Percentiles rank a stretch among this genome's conserved stretches.
Conservation (phyloP, 2,113 vertebrate species). For the Saguinus imperator region DNA sequence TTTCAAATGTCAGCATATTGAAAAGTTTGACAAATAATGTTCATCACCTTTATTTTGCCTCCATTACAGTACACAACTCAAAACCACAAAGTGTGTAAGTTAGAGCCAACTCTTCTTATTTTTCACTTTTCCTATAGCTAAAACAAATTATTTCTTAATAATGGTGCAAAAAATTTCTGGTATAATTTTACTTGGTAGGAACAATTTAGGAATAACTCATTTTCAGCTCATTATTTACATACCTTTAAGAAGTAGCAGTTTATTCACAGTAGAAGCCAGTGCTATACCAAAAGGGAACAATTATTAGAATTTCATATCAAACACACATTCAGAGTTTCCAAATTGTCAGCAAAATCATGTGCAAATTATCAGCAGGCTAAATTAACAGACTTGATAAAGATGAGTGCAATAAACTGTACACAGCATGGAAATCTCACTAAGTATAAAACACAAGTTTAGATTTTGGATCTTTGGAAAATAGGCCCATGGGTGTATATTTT, state of each 20-base stretch:
- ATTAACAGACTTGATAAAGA: background rate
- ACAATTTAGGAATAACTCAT: background rate
- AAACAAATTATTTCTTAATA: background rate
- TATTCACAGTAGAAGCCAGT: background rate
- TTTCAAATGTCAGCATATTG: background rate
- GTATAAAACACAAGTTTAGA: background rate
- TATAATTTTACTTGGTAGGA: background rate
- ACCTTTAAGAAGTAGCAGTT: background rate
- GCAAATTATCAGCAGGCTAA: background rate
- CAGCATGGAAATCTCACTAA: background rate
- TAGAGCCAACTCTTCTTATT: background rate
- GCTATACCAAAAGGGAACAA: background rate
- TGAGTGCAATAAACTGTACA: background rate
- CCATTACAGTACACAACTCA: background rate
- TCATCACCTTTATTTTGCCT: background rate
- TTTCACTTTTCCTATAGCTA: background rate
- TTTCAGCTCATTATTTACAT: background rate
- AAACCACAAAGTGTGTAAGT: background rate
- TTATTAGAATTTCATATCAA: constrained; percentile 9
- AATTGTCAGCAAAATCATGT: constrained; percentile 18
- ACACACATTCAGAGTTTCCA: background rate
- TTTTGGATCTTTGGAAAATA: constrained; percentile 15
- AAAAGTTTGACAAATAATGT: background rate
- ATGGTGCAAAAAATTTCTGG: background rate
- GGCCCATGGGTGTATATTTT: background rate